phyloP scores from a whole-genome alignment of 2,797 vertebrate genomes.

The Lepilemur septentrionalis region DNA sequence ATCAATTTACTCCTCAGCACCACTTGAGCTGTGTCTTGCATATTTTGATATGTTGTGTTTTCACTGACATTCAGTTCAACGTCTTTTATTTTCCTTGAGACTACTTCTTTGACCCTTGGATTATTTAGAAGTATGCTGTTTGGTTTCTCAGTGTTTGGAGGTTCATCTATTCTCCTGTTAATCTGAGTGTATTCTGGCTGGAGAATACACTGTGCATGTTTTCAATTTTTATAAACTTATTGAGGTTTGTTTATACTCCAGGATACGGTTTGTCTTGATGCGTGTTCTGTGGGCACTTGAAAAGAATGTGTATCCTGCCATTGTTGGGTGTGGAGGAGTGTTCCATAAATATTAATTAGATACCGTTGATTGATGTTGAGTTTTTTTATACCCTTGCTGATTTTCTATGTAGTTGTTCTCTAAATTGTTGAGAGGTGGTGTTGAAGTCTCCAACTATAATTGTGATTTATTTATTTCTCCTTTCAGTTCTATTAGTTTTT shows the following conservation, averaged over 20 bases:
- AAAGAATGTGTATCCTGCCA: background rate
- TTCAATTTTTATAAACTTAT: background rate
- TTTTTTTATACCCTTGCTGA: background rate
- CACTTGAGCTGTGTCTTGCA: background rate
- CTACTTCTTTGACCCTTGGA: background rate
- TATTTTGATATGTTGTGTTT: background rate
- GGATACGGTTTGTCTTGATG: background rate
- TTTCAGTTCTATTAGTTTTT: background rate
- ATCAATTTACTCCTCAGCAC: background rate
- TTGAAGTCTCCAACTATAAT: background rate
- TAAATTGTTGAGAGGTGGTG: background rate
- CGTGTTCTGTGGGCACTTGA: background rate
- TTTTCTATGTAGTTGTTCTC: background rate
- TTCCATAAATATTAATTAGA: background rate
- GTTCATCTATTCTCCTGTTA: background rate
- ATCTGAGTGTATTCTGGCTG: background rate
- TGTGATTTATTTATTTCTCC: background rate
- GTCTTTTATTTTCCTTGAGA: background rate
- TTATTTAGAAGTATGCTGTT: background rate
- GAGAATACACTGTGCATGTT: background rate
- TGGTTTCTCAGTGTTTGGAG: background rate
- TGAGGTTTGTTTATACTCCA: background rate
- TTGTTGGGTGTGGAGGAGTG: background rate
- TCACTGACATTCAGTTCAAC: background rate
- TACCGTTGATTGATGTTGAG: background rate